Base-by-base conservation (phyloP, 2,113 vertebrate genomes). In the Promerops cafer region DNA sequence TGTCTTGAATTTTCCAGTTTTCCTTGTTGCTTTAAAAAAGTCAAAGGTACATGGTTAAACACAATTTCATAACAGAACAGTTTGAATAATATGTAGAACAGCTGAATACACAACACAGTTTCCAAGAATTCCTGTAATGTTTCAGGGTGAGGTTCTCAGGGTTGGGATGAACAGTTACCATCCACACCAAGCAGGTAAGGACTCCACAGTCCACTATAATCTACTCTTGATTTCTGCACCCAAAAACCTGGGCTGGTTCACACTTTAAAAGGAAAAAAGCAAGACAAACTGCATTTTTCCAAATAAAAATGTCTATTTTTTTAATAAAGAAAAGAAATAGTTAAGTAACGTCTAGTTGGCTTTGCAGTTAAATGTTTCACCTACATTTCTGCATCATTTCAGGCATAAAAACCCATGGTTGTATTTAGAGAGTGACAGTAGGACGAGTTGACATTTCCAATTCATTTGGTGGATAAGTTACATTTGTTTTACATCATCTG, bases 21-120 rank as follows among this genome's bases (percentile, higher is more conserved):
- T 97, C 96, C 96, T 97, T 96, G 96, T 96, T 95, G 94, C 96
- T 96, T 97, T 96, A 96, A 97, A 60, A 96, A 90, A 96, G 94
- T 90, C 93, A 97, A 78, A 97, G 80, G 86, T 81, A 96, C 69
- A 96, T 77, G 61, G 91, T 96, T 96, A 96, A 96, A 94, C 69
- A 95, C 90, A 95, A 90, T 96, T 92, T 82, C 90, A 95, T 45
- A 92, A 93, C 47, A 96, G 69, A 84, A 70, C 93, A 94, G 57
- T 93, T 9, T 76, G 91, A 96, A 82, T 89, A 76, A 95, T 61
- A 94, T 9, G 79, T 16, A 95, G 90, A 95, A 94, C 90, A 96
- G 85, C 84, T 96, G 93, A 96, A 96, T 24, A 96, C 16, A 96
- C 90, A 95, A 95, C 49, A 96, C 44, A 74, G n/a, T 91, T 90